phyloP scores from a whole-genome alignment of 2,113 vertebrate species.

The Taxidea taxus region DNA sequence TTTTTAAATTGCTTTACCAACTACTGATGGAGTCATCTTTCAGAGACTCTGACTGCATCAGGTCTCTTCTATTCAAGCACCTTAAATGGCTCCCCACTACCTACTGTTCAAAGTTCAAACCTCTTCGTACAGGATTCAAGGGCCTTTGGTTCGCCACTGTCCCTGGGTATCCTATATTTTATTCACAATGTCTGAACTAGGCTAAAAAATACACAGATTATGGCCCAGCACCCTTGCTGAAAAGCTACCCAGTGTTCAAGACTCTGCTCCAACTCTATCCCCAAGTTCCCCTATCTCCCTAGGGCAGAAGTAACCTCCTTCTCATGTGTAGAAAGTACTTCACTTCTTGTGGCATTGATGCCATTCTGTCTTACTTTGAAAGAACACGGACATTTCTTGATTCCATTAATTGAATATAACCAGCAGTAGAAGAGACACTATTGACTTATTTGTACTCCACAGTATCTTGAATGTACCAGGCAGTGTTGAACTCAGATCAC shows the following conservation, averaged over 20 bases:
- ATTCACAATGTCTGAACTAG: conserved; percentile 12
- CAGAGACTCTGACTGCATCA: conserved; percentile 12
- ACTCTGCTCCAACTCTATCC: not conserved
- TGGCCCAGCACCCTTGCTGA: not conserved
- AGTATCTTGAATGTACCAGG: not conserved
- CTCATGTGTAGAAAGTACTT: not conserved
- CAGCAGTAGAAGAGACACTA: not conserved
- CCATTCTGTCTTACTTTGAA: not conserved
- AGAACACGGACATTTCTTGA: not conserved
- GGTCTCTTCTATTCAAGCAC: conserved; percentile 32
- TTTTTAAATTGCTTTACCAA: conserved; percentile 36
- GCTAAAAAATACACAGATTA: not conserved
- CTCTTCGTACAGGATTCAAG: not conserved
- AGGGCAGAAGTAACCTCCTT: not conserved
- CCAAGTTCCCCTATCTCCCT: not conserved
- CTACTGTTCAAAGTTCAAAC: conserved; percentile 20
- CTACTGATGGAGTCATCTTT: conserved; percentile 21
- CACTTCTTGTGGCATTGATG: not conserved
- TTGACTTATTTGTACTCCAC: not conserved
- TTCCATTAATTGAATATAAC: not conserved
- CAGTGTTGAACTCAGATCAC: not conserved
- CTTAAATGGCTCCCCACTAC: conserved; percentile 24
- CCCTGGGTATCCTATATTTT: not conserved
- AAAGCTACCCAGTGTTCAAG: not conserved
- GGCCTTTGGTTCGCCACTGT: conserved; percentile 44